Evolutionary conservation across 2,113 vertebrate species (phyloP).

Genomic region (Phodopus roborovskii): DNA sequence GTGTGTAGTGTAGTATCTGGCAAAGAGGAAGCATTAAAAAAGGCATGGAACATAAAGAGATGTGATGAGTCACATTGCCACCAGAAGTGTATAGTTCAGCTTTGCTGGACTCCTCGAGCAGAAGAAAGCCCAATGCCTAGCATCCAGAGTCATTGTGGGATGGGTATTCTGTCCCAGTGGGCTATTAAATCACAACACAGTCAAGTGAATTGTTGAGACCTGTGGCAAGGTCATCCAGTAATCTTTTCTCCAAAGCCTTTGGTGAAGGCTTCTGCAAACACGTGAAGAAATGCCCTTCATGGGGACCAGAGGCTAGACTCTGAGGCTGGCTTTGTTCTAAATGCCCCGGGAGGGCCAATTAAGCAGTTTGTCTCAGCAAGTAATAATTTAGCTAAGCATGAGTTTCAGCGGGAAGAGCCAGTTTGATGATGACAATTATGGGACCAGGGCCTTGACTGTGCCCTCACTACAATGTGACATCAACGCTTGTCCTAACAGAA

Average conservation of each 20-base stretch:
- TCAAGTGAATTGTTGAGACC: not conserved
- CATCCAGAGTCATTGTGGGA: not conserved
- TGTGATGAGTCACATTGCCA: not conserved
- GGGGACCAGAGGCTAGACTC: slow-evolving; percentile 27
- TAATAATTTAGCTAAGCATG: slow-evolving; percentile 31
- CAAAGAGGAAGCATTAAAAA: not conserved
- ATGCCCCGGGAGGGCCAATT: not conserved
- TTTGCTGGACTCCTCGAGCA: not conserved
- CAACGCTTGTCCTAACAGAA: not conserved
- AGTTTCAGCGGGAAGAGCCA: not conserved
- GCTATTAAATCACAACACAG: slow-evolving; percentile 32
- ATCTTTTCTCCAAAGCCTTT: slow-evolving; percentile 47
- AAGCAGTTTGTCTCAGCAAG: slow-evolving; percentile 36
- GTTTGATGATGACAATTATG: not conserved
- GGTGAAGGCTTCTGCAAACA: not conserved
- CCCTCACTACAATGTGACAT: not conserved
- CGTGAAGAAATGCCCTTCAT: slow-evolving; percentile 16
- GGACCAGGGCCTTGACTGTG: not conserved
- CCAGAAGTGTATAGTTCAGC: not conserved
- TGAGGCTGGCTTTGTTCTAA: slow-evolving; percentile 19
- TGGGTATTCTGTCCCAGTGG: not conserved
- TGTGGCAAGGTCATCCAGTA: not conserved
- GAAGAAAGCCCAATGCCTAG: not conserved
- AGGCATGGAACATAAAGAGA: not conserved
- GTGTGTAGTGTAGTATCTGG: not conserved